Percentiles rank a stretch among this genome's conserved stretches.
Evolutionary conservation across 53 echinoderm and acorn worm genomes (phyloP).

Genomic region (Astropecten irregularis): DNA sequence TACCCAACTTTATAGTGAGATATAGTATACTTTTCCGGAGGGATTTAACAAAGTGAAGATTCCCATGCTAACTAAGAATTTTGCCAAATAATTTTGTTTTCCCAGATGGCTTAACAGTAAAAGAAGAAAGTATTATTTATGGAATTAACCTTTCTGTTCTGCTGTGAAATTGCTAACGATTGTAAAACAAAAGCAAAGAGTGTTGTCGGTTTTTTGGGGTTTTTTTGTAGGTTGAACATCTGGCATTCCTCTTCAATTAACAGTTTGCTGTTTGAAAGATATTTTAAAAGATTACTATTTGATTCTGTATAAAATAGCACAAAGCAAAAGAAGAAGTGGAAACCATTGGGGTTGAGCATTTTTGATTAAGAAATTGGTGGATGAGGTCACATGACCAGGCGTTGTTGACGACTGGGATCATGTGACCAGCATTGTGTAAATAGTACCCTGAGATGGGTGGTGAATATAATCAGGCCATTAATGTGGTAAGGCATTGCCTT

Average conservation of each 20-base stretch:
- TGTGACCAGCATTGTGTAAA: slow-evolving; percentile 2
- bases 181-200: background rate
- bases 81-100: slow-evolving; percentile 10
- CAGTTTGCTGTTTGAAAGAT: slow-evolving; percentile 39
- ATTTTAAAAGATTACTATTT: background rate
- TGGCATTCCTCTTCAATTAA: slow-evolving; percentile 32
- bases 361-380: background rate
- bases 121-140: slow-evolving; percentile 9
- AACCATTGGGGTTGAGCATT: background rate
- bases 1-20: too few relatives aligned
- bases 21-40: too few relatives aligned
- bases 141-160: slow-evolving; percentile 22
- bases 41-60: too few relatives aligned
- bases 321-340: background rate
- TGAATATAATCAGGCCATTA: too few relatives aligned
- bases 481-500: too few relatives aligned
- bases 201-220: too few relatives aligned
- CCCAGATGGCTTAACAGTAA: slow-evolving; percentile 43
- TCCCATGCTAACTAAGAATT: slow-evolving; percentile 13
- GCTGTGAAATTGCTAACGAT: slow-evolving; percentile 39
- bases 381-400: background rate
- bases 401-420: background rate
- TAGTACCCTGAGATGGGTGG: too few relatives aligned
- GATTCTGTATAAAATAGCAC: slow-evolving; percentile 20
- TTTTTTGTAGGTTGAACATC: slow-evolving; percentile 9